Evolutionary conservation across 2,797 vertebrate species (phyloP).

Genomic region (Betta splendens): DNA sequence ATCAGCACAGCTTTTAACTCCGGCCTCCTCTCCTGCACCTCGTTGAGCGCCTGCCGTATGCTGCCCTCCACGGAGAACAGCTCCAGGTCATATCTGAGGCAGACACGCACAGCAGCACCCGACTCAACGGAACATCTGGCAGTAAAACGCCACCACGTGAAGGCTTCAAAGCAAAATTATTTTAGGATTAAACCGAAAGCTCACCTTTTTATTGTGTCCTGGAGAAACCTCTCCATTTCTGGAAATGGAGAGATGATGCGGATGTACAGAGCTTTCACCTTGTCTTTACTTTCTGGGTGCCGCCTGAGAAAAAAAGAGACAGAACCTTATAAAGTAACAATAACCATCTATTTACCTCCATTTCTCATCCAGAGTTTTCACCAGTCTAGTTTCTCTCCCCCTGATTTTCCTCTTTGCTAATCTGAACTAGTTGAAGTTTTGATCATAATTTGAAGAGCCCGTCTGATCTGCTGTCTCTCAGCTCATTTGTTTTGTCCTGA

Average conservation of each 20-base stretch:
- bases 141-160: too few species aligned
- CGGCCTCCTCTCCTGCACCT: constrained; percentile 82
- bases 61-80: constrained; percentile 88
- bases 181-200: background rate
- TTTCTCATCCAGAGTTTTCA: constrained; percentile 2
- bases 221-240: constrained; percentile 95
- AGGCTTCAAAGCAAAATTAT: too few species aligned
- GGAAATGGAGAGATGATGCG: constrained; percentile 89
- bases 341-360: constrained; percentile 14
- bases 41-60: constrained; percentile 86
- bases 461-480: constrained; percentile 28
- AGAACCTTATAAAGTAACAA: constrained; percentile 2
- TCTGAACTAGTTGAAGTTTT: constrained; percentile 11
- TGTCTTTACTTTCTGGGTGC: constrained; percentile 79
- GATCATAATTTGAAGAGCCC: constrained; percentile 22
- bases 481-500: constrained; percentile 33
- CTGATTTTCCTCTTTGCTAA: constrained; percentile 20
- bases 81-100: constrained; percentile 84
- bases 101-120: background rate
- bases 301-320: constrained; percentile 74
- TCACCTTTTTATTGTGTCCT: constrained; percentile 90
- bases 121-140: background rate
- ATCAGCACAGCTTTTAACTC: constrained; percentile 90
- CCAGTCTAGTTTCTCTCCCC: constrained; percentile 3
- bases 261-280: constrained; percentile 90